These are phyloP conservation scores for Ptilonorhynchus violaceus DNA, from an alignment of 2,113 vertebrate species.

Conservation along the genomic window DNA sequence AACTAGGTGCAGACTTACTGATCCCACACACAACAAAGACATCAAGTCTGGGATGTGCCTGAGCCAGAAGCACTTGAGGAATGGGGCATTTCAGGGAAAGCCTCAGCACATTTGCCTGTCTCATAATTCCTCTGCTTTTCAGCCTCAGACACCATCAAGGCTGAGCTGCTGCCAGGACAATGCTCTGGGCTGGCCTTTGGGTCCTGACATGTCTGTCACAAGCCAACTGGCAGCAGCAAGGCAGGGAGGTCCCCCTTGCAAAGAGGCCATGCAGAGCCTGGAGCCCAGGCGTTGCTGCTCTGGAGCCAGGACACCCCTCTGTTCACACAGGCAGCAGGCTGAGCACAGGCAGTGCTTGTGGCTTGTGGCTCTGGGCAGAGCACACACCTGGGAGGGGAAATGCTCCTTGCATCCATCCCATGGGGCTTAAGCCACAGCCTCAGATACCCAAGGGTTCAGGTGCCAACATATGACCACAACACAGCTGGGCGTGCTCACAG, in stretches of 20 bases:
- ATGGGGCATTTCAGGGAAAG: background rate
- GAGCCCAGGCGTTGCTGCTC: background rate
- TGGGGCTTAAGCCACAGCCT: background rate
- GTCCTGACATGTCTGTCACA: background rate
- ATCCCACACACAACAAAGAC: background rate
- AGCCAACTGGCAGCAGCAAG: background rate
- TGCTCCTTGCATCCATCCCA: background rate
- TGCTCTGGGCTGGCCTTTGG: background rate
- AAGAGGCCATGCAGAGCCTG: background rate
- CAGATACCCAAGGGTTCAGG: background rate
- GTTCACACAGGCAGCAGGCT: background rate
- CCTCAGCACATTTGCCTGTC: background rate
- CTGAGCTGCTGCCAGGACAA: background rate
- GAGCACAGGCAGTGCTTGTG: background rate
- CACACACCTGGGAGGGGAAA: background rate
- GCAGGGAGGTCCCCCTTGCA: background rate
- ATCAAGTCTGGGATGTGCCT: rapidly evolving
- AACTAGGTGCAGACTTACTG: background rate
- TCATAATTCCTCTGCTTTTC: background rate
- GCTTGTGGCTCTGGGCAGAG: background rate
- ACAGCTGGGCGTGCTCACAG: background rate
- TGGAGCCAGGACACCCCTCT: background rate
- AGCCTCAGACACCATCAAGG: background rate
- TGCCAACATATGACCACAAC: background rate
- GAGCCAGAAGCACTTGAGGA: background rate